Evolutionary conservation across 2,113 vertebrate species (phyloP), one percentile per base, ranked within the genome.

Genomic region (Scortum barcoo): DNA sequence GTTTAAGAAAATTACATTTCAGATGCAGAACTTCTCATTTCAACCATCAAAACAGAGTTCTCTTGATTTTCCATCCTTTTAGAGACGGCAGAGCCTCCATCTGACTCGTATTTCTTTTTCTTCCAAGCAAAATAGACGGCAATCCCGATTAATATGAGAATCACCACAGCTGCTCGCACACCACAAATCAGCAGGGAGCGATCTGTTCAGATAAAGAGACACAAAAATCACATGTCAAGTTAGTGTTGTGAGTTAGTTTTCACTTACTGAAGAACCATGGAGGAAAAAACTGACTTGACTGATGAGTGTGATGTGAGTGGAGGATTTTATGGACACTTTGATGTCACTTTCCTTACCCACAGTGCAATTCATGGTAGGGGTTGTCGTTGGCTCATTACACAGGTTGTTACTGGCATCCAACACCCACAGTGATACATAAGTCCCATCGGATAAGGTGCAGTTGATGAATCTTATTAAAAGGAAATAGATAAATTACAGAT

Each of bases 191-290:
- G 30, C 38, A 56, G n/a, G n/a, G n/a, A n/a, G n/a, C n/a, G n/a
- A 56, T 72, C 77, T 80, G 77, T 42, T 63, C n/a, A 46, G 22
- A 20, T 38, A 19, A 38, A 63, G 14, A 62, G 33, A 78, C 56
- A 50, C 50, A 74, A 67, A 51, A 30, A 71, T 42, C 46, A 53
- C 22, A 20, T 13, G 13, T 70, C 1, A 33, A 28, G 17, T 69
- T n/a, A 63, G 13, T 7, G 5, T 19, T 61, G 30, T 36, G 33
- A 72, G 38, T 56, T 46, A 26, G 1, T 62, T 58, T 44, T 73
- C 22, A 88, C 81, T 88, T 89, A 83, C 77, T 53, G 51, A 78
- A 17, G 46, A 54, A 75, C 58, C 76, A 82, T 36, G 33, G 20
- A 3, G 17, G 16, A 14, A 11, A 44, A 12, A 9, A 26, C 51